Conservation (phyloP, 2,113 vertebrate genomes). For the Paradisaea rubra region DNA sequence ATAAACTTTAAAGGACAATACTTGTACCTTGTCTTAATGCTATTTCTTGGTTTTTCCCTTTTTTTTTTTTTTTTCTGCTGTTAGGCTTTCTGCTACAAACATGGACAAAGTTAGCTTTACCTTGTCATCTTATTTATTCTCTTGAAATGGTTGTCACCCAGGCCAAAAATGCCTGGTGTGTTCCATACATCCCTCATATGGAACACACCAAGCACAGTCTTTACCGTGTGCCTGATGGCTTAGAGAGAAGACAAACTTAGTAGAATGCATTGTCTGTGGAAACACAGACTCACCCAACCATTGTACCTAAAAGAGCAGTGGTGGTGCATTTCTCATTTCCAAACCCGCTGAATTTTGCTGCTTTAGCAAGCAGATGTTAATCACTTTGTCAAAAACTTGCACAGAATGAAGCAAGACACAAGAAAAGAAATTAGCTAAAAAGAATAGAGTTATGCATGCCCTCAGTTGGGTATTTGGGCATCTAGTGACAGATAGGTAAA, state of each 20-base stretch:
- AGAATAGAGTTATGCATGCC: neutral
- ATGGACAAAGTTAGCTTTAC: neutral
- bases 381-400: neutral
- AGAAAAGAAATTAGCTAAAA: neutral
- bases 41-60: neutral
- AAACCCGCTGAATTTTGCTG: neutral
- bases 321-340: neutral
- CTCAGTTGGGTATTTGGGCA: neutral
- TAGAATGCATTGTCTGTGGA: neutral
- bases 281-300: neutral
- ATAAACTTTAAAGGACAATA: neutral
- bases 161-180: neutral
- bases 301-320: neutral
- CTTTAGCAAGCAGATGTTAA: neutral
- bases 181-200: neutral
- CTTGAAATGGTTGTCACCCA: neutral
- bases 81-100: neutral
- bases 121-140: neutral
- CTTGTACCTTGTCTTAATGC: neutral
- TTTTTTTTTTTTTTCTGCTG: accelerated
- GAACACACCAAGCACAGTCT: neutral
- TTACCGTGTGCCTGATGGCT: neutral
- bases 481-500: neutral
- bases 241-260: neutral
- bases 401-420: neutral